Percentiles rank a stretch among this genome's conserved stretches.
These are phyloP conservation scores for Ctenomys sociabilis DNA, from an alignment of 2,113 vertebrate species.

Conservation along the genomic window DNA sequence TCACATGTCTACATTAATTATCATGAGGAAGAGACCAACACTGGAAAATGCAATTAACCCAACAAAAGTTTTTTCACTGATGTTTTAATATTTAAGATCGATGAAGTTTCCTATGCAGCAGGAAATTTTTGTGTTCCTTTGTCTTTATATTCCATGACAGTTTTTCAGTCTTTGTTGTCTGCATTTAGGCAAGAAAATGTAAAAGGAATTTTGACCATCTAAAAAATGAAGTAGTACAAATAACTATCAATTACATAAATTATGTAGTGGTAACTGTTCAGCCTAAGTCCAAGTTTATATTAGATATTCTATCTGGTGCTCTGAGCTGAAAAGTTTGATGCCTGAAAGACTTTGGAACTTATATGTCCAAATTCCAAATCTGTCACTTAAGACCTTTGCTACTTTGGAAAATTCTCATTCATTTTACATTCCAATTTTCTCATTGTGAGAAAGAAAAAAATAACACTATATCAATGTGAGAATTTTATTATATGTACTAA, in stretches of 20 bases:
- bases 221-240: not conserved
- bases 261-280: not conserved
- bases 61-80: not conserved
- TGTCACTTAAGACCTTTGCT: not conserved
- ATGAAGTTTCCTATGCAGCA: not conserved
- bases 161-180: not conserved
- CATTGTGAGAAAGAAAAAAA: not conserved
- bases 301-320: conserved; percentile 28
- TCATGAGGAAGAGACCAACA: not conserved
- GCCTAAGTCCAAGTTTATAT: not conserved
- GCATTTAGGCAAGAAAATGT: not conserved
- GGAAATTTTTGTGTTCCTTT: not conserved
- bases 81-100: not conserved
- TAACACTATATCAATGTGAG: not conserved
- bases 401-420: not conserved
- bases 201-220: not conserved
- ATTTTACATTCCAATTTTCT: not conserved
- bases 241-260: not conserved
- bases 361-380: not conserved
- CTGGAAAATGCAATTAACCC: not conserved
- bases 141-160: not conserved
- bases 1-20: not conserved
- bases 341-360: not conserved
- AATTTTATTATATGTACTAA: not conserved
- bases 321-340: not conserved